phyloP scores from a whole-genome alignment of 2,888 invertebrate species.

The Phyllotreta cruciferae region DNA sequence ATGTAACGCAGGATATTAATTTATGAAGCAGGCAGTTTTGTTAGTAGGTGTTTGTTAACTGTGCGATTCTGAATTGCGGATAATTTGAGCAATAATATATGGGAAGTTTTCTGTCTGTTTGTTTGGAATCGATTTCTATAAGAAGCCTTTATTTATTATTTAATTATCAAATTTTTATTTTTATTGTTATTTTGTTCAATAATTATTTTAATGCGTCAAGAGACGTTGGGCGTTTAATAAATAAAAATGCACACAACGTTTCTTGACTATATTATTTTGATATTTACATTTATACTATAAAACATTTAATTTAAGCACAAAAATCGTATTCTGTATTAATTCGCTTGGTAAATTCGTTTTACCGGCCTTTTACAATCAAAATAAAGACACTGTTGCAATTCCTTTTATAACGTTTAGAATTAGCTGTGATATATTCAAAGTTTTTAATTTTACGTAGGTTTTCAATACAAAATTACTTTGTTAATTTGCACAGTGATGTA shows the following conservation, averaged over 20 bases:
- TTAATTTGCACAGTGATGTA: constrained; percentile 45
- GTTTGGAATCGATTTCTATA: too few relatives aligned
- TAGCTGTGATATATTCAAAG: constrained; percentile 53
- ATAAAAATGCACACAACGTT: neutral
- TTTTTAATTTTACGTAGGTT: constrained; percentile 43
- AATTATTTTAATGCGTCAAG: too few relatives aligned
- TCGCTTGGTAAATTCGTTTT: constrained; percentile 33
- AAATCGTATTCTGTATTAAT: constrained; percentile 20
- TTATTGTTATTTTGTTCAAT: too few relatives aligned
- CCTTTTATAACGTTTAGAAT: constrained; percentile 46
- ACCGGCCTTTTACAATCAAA: constrained; percentile 28
- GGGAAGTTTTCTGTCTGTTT: too few relatives aligned
- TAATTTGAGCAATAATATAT: too few relatives aligned
- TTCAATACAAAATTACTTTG: constrained; percentile 49
- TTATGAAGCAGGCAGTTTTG: too few relatives aligned
- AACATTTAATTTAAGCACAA: constrained; percentile 28
- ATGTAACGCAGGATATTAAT: too few relatives aligned
- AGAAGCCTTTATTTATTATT: too few relatives aligned
- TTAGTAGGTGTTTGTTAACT: too few relatives aligned
- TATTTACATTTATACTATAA: constrained; percentile 5
- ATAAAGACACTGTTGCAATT: constrained; percentile 39
- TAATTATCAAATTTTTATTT: too few relatives aligned
- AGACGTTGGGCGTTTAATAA: too few relatives aligned
- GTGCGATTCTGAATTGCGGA: too few relatives aligned
- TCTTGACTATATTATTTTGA: neutral